Evolutionary conservation across 1,140 invertebrate genomes (phyloP), one percentile per base, ranked within the genome.

Genomic region (Drosophila sp.): DNA sequence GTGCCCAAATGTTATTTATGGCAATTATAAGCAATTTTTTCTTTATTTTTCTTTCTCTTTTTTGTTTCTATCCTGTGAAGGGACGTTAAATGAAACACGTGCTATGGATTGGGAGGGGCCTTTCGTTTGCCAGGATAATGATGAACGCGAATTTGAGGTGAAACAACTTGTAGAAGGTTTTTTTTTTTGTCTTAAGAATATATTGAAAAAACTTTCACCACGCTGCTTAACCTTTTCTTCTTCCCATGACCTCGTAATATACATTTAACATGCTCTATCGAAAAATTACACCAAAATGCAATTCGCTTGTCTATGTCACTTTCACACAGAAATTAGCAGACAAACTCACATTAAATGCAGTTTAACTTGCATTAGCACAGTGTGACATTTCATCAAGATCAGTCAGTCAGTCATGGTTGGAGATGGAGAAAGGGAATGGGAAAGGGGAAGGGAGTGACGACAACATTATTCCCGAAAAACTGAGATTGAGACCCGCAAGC

Each of bases 341-440:
- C 64, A 67, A 66, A 23, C 27, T 61, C 44, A 66, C 67, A 76
- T 79, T 79, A 79, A 87, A 87, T 82, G 83, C 83, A 86, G 79
- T 86, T 86, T 82, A 87, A 79, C 79, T 86, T 86, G 78, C 82
- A 86, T 86, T 86, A 86, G 82, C 73, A 70, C 81, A 76, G 75
- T 71, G 83, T 79, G 83, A 80, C 79, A 86, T 82, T 86, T 87
- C 83, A 87, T 87, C 79, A 86, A 86, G 83, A 79, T 86, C 79
- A 61, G 30, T 62, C 55, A 30, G 2, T 56, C 10, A 17, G 69
- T 54, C 60, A 38, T 17, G 17, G 17, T 17, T 17, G 17, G 17
- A 17, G 17, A 17, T 35, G n/a, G 32, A 4, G 33, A 11, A 44
- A 40, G 64, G 27, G 61, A 27, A 30, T 29, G 41, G 40, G 7